These are phyloP conservation scores for Orius insidiosus DNA, from an alignment of 1,140 invertebrate species.

Conservation along the genomic window DNA sequence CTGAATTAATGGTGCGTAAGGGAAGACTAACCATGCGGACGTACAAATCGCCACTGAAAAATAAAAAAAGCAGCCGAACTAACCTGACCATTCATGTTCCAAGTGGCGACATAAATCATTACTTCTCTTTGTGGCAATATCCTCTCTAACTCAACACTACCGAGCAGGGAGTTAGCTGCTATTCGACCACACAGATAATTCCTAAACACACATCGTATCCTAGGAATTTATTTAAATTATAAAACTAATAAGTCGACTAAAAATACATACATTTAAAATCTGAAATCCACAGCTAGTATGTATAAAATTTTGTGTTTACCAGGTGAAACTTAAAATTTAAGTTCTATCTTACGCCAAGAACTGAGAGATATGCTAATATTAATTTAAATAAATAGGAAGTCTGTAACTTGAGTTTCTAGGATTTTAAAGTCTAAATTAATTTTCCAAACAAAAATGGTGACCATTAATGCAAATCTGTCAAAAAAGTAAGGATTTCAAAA, in stretches of 20 bases:
- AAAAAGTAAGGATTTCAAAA: too few species aligned
- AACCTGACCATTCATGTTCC: slow-evolving; percentile 92
- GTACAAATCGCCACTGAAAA: neutral
- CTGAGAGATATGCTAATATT: too few species aligned
- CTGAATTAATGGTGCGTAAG: too few species aligned
- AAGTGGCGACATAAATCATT: slow-evolving; percentile 77
- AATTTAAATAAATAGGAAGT: too few species aligned
- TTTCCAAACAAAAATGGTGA: too few species aligned
- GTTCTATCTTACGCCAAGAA: too few species aligned
- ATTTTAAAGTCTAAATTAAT: too few species aligned
- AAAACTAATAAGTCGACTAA: neutral
- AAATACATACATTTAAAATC: slow-evolving; percentile 2
- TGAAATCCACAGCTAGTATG: too few species aligned
- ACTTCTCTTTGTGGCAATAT: slow-evolving; percentile 71
- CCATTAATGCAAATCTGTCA: too few species aligned
- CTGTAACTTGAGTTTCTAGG: too few species aligned
- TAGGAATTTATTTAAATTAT: neutral
- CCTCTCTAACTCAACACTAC: slow-evolving; percentile 63
- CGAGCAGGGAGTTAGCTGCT: slow-evolving; percentile 59
- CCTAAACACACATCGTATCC: slow-evolving; percentile 25
- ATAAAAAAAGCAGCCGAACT: slow-evolving; percentile 18
- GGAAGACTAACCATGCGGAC: slow-evolving; percentile 6
- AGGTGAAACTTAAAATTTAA: too few species aligned
- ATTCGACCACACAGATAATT: slow-evolving; percentile 64
- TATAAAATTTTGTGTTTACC: too few species aligned